phyloP scores from a whole-genome alignment of 35 echinoderm and acorn worm species.

The Stichopus chloronotus region DNA sequence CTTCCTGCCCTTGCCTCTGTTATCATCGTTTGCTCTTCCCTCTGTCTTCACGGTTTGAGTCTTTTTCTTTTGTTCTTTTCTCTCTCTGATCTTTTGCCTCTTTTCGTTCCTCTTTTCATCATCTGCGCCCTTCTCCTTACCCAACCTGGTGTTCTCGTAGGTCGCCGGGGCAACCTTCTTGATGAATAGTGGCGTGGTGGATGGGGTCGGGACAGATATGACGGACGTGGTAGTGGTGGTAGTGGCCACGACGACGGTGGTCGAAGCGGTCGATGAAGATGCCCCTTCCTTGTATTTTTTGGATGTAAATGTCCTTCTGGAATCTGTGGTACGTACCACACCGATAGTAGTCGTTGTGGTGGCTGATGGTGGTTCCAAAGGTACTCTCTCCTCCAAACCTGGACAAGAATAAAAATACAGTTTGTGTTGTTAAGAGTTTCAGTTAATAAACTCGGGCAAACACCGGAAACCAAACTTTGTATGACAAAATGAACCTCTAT shows the following conservation, averaged over 20 bases:
- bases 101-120: constrained; percentile 70
- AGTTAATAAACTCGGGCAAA: no score
- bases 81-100: constrained; percentile 51
- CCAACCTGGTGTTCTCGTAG: background rate
- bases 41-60: constrained; percentile 53
- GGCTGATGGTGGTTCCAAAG: constrained; percentile 87
- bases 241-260: constrained; percentile 54
- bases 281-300: constrained; percentile 54
- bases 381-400: constrained; percentile 90
- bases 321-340: constrained; percentile 75
- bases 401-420: background rate
- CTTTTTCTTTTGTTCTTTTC: constrained; percentile 74
- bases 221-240: constrained; percentile 43
- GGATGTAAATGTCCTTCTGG: constrained; percentile 52
- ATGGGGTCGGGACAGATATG: constrained; percentile 43
- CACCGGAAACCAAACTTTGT: no score
- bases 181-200: constrained; percentile 47
- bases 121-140: constrained; percentile 51
- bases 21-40: constrained; percentile 57
- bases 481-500: no score
- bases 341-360: constrained; percentile 98
- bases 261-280: constrained; percentile 25
- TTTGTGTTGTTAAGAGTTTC: no score
- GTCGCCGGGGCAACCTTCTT: constrained; percentile 14
- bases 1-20: constrained; percentile 62